Evolutionary conservation across 35 echinoderm and acorn worm species (phyloP).

Genomic region (Diadema setosum): DNA sequence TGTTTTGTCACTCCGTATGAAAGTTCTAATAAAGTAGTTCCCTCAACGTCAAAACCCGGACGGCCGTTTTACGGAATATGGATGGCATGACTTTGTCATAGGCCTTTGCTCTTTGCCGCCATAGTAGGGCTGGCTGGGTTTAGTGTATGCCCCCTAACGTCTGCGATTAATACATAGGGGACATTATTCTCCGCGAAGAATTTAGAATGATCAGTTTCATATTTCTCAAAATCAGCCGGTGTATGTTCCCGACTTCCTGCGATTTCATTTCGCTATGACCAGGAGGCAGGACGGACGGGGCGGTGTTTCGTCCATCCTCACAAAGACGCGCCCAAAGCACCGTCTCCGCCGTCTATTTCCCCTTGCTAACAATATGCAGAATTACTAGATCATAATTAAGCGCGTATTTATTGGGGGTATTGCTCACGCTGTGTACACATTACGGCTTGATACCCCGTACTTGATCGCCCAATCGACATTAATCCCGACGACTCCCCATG

Average conservation of each 20-base stretch:
- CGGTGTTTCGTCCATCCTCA: not conserved
- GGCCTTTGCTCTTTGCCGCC: not conserved
- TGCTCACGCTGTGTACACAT: not conserved
- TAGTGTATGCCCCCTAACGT: no score
- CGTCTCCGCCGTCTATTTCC: not conserved
- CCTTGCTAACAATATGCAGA: not conserved
- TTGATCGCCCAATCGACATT: not conserved
- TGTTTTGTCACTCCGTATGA: not conserved
- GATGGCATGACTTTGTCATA: not conserved
- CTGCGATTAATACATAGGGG: no score
- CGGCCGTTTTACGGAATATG: not conserved
- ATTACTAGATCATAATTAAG: slow-evolving; percentile 30
- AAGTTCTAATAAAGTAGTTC: not conserved
- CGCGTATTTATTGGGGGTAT: not conserved
- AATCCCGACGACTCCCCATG: slow-evolving; percentile 14
- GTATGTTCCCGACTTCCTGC: no score
- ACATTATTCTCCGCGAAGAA: no score
- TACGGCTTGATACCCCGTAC: not conserved
- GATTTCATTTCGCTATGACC: no score
- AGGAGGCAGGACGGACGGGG: no score
- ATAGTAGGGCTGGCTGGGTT: no score
- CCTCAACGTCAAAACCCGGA: not conserved
- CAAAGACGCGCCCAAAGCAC: not conserved
- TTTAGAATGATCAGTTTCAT: no score
- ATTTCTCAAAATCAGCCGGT: no score